Percentiles rank a stretch among this genome's conserved stretches.
phyloP scores from a whole-genome alignment of 2,797 vertebrate species.

The Oreortyx pictus region DNA sequence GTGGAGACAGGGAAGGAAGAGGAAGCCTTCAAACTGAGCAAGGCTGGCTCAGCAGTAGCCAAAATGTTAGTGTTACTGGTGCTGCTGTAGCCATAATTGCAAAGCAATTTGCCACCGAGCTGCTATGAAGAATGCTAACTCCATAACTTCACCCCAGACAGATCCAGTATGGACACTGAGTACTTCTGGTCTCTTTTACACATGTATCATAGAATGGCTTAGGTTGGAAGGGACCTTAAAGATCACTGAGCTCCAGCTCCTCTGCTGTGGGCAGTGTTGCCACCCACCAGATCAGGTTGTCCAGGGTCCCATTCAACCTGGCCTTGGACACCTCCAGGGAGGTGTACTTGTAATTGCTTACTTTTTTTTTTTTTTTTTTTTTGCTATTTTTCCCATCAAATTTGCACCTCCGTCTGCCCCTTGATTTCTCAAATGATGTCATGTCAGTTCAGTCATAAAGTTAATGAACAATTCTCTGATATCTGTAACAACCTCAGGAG shows the following conservation, averaged over 20 bases:
- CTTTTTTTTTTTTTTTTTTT: neutral
- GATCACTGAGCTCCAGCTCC: too few relatives aligned
- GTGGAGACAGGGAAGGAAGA: neutral
- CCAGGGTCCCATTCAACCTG: too few relatives aligned
- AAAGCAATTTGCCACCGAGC: neutral
- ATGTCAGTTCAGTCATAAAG: neutral
- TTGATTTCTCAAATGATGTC: neutral
- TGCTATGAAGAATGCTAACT: neutral
- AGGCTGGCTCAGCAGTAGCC: neutral
- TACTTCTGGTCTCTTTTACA: neutral
- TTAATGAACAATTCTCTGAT: neutral
- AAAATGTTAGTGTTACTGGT: neutral
- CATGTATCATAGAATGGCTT: too few relatives aligned
- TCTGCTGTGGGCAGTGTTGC: too few relatives aligned
- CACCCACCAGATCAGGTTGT: too few relatives aligned
- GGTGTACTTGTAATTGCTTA: neutral
- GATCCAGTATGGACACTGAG: neutral
- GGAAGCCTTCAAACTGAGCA: neutral
- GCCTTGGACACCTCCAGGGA: too few relatives aligned
- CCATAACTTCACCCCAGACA: neutral
- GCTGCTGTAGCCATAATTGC: neutral
- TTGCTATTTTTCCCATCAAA: neutral
- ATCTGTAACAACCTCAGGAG: neutral
- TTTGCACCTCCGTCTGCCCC: neutral
- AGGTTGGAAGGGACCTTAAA: too few relatives aligned